phyloP scores from a whole-genome alignment of 2,113 vertebrate genomes.

The Galeopterus variegatus region DNA sequence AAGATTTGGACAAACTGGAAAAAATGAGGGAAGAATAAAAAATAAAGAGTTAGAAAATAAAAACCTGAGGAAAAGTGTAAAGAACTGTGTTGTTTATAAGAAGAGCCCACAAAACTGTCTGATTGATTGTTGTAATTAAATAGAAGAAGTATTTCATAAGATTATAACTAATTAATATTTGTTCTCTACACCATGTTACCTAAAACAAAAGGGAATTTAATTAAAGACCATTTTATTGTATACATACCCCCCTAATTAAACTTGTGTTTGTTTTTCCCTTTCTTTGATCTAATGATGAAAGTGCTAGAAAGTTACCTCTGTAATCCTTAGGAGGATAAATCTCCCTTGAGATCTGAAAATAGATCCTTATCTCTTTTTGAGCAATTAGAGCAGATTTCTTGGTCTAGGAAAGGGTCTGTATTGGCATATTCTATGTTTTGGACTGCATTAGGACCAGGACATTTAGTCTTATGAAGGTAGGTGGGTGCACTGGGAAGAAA shows the following conservation, averaged over 20 bases:
- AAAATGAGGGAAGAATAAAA: constrained; percentile 44
- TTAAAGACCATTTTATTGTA: constrained; percentile 1
- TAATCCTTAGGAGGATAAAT: neutral
- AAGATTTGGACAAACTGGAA: constrained; percentile 60
- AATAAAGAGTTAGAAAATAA: neutral
- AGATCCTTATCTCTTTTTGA: neutral
- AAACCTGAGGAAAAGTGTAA: neutral
- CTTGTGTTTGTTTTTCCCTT: constrained; percentile 18
- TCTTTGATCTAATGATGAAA: neutral
- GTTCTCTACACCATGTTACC: neutral
- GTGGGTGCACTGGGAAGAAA: neutral
- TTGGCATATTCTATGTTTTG: neutral
- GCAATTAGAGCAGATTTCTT: neutral
- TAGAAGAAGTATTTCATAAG: neutral
- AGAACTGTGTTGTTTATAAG: neutral
- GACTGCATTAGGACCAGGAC: neutral
- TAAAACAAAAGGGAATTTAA: constrained; percentile 39
- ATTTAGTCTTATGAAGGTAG: neutral
- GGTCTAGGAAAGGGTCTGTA: neutral
- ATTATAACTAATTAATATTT: neutral
- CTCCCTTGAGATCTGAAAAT: neutral
- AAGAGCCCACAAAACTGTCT: neutral
- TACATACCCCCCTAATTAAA: neutral
- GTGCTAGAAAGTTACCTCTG: neutral
- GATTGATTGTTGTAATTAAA: constrained; percentile 24